A percentile compares a stretch with the other conserved stretches of the same genome.
Evolutionary conservation across 2,797 vertebrate species (phyloP).

Genomic region (Enteromius afrohamiltoni): DNA sequence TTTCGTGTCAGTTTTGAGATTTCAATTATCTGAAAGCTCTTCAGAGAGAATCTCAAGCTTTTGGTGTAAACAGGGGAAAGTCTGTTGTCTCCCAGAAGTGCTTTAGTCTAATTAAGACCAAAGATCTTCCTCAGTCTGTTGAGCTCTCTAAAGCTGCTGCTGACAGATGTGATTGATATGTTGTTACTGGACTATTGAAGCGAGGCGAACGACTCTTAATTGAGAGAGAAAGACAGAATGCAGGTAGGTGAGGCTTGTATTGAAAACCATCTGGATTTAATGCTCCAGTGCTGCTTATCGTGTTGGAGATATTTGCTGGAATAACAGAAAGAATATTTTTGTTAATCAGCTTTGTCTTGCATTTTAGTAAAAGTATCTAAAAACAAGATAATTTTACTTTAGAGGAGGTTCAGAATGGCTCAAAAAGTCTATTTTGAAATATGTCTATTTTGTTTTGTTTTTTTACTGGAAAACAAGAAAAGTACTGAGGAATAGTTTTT

Average conservation of each 20-base stretch:
- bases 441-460: neutral
- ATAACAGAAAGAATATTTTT: neutral
- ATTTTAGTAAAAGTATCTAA: neutral
- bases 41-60: constrained; percentile 48
- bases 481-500: neutral
- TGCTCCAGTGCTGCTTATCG: constrained; percentile 2
- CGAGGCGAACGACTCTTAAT: constrained; percentile 49
- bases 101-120: constrained; percentile 57
- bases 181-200: constrained; percentile 48
- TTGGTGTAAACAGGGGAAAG: constrained; percentile 45
- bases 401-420: neutral
- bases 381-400: neutral
- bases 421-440: neutral
- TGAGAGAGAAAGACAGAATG: constrained; percentile 53
- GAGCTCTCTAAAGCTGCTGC: constrained; percentile 41
- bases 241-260: constrained; percentile 16
- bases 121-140: constrained; percentile 46
- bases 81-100: constrained; percentile 53
- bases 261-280: constrained; percentile 48
- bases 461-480: neutral
- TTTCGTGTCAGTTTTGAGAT: constrained; percentile 35
- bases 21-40: constrained; percentile 56
- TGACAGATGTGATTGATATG: constrained; percentile 55
- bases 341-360: neutral
- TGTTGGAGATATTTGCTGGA: constrained; percentile 15